Evolutionary conservation across 2,888 invertebrate species (phyloP).

Genomic region (Rhagonycha fulva): DNA sequence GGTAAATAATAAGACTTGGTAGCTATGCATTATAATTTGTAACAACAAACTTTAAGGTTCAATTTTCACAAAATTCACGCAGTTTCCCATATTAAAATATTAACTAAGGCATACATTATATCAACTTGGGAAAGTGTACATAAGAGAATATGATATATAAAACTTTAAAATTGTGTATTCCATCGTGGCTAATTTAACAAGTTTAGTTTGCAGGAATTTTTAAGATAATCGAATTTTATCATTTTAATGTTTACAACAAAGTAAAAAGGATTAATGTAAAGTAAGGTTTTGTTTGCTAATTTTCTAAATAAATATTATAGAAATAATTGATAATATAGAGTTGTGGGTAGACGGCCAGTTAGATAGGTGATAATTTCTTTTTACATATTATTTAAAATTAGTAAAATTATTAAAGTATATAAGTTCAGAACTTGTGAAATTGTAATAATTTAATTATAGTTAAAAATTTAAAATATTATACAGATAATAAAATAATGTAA

Average conservation of each 20-base stretch:
- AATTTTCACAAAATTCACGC: not conserved
- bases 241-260: not conserved
- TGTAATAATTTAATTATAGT: too few relatives aligned
- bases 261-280: not conserved
- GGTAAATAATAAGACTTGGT: not conserved
- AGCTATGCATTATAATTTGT: not conserved
- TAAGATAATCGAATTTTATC: not conserved
- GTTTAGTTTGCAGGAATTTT: not conserved
- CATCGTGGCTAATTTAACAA: not conserved
- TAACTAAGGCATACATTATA: not conserved
- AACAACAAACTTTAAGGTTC: not conserved
- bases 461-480: too few relatives aligned
- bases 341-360: too few relatives aligned
- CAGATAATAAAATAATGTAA: too few relatives aligned
- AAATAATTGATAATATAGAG: not conserved
- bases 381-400: too few relatives aligned
- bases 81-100: not conserved
- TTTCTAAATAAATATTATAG: not conserved
- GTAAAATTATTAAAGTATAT: too few relatives aligned
- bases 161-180: not conserved
- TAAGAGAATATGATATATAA: not conserved
- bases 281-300: not conserved
- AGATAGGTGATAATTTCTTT: too few relatives aligned
- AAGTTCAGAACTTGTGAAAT: too few relatives aligned
- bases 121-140: not conserved